Percentiles rank a stretch among this genome's conserved stretches.
Evolutionary conservation across 2,113 vertebrate species (phyloP).

Genomic region (Tichodroma muraria): DNA sequence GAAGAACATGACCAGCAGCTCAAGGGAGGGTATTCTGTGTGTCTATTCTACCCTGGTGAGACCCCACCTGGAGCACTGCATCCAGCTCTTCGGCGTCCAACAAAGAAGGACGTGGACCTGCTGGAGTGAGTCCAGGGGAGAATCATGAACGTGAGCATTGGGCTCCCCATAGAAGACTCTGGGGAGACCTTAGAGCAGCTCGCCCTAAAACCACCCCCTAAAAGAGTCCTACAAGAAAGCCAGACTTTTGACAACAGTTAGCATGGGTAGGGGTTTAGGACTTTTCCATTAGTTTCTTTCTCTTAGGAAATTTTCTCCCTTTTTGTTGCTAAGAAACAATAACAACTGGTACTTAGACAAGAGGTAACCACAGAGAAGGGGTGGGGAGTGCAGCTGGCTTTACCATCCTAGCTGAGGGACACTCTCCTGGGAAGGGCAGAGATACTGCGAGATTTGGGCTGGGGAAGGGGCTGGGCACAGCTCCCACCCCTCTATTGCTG

Average conservation of each 20-base stretch:
- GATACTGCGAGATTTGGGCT: neutral
- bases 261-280: neutral
- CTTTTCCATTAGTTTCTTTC: neutral
- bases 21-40: neutral
- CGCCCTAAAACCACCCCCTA: rapidly evolving
- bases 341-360: neutral
- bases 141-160: neutral
- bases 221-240: neutral
- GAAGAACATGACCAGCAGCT: neutral
- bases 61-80: neutral
- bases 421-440: neutral
- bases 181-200: neutral
- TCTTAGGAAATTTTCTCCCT: neutral
- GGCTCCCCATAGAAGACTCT: neutral
- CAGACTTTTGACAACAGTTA: neutral
- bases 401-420: neutral
- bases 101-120: neutral
- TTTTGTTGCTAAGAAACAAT: neutral
- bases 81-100: neutral
- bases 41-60: neutral
- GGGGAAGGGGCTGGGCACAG: neutral
- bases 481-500: neutral
- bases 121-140: neutral
- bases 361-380: neutral
- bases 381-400: neutral